Conservation (phyloP, 2,888 invertebrate genomes). For the Clunio marinus region DNA sequence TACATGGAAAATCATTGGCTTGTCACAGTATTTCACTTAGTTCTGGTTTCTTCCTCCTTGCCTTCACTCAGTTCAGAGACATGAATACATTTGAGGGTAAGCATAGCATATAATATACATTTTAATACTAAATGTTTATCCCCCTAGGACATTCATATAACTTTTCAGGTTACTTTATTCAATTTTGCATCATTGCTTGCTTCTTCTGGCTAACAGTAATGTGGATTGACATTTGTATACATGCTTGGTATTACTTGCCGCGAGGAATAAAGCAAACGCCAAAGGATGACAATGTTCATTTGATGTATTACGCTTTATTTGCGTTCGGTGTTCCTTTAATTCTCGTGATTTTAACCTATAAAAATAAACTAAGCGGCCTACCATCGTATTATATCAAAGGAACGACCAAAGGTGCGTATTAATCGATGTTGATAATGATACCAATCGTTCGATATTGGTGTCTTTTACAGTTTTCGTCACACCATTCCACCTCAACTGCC, state of each 20-base stretch:
- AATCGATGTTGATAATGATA: background rate
- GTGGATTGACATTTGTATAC: slow-evolving; percentile 47
- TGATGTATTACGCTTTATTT: slow-evolving; percentile 44
- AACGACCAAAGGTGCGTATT: slow-evolving; percentile 42
- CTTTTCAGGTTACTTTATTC: slow-evolving; percentile 45
- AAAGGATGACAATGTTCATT: slow-evolving; percentile 41
- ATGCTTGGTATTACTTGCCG: slow-evolving; percentile 49
- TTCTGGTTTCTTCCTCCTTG: slow-evolving; percentile 46
- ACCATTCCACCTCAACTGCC: background rate
- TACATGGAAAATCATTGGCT: slow-evolving; percentile 49
- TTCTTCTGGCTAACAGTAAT: slow-evolving; percentile 49
- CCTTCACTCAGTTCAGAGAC: slow-evolving; percentile 37
- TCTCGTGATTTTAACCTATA: slow-evolving; percentile 46
- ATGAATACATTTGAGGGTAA: slow-evolving; percentile 25
- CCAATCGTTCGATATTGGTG: background rate
- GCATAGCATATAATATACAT: background rate
- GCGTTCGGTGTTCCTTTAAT: slow-evolving; percentile 46
- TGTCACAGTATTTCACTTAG: slow-evolving; percentile 48
- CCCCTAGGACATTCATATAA: background rate
- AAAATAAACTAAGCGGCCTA: slow-evolving; percentile 49
- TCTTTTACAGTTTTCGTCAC: background rate
- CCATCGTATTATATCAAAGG: slow-evolving; percentile 51
- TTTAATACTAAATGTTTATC: background rate
- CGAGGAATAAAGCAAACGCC: slow-evolving; percentile 31
- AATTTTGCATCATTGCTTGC: slow-evolving; percentile 49